These are phyloP conservation scores for Radopholus similis DNA, from an alignment of 1,140 invertebrate species.

Conservation along the genomic window DNA sequence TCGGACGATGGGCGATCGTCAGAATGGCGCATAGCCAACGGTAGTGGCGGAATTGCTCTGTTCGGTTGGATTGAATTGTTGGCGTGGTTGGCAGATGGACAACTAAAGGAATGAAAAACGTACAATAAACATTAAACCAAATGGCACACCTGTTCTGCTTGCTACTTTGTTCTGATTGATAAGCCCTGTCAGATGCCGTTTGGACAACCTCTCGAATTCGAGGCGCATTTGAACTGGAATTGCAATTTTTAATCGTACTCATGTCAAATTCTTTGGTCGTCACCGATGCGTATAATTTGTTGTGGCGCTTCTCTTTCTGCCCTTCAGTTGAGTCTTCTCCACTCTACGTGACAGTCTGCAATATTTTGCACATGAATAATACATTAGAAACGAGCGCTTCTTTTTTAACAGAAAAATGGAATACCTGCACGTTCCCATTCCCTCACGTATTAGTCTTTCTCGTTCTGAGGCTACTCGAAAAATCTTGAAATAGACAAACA, in stretches of 20 bases:
- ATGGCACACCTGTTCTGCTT: background rate
- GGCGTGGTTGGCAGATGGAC: background rate
- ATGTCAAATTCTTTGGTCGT: background rate
- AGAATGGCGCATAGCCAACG: no score
- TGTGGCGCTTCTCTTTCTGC: slow-evolving; percentile 32
- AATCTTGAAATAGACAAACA: slow-evolving; percentile 60
- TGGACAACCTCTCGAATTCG: slow-evolving; percentile 3
- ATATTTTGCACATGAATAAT: no score
- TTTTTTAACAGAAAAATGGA: no score
- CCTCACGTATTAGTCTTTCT: slow-evolving; percentile 55
- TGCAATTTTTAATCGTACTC: background rate
- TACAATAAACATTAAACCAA: no score
- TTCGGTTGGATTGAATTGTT: background rate
- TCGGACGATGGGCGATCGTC: background rate
- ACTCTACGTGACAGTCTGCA: slow-evolving; percentile 39
- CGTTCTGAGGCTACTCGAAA: slow-evolving; percentile 59
- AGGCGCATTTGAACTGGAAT: background rate
- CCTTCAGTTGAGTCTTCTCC: slow-evolving; percentile 48
- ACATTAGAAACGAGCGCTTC: no score
- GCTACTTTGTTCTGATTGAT: background rate
- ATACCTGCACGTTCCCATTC: slow-evolving; percentile 57
- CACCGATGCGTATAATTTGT: slow-evolving; percentile 23
- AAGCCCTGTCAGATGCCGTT: background rate
- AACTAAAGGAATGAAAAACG: background rate
- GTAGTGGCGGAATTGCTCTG: background rate